Conservation (phyloP, 2,113 vertebrate species). For the Hippocampus abdominalis region DNA sequence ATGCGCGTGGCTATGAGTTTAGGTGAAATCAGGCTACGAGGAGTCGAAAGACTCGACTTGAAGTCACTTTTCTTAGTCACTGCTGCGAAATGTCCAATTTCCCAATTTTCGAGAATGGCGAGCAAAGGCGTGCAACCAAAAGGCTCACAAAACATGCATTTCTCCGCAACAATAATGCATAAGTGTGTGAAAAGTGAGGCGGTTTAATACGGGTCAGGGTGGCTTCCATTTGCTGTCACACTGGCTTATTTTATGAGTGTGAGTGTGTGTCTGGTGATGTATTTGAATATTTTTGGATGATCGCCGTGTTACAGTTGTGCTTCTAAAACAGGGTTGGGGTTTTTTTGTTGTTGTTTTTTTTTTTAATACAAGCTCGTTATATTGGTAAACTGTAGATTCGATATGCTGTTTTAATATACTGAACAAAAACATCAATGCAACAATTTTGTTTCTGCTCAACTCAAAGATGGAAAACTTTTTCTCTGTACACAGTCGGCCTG, state of each 20-base stretch:
- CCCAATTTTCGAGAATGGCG: not conserved
- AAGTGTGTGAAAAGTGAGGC: slow-evolving; percentile 4
- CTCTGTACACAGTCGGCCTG: too few relatives aligned
- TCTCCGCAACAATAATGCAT: not conserved
- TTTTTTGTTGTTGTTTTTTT: slow-evolving; percentile 37
- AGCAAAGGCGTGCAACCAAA: not conserved
- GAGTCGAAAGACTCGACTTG: not conserved
- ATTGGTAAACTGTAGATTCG: slow-evolving; percentile 52
- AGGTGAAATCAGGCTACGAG: not conserved
- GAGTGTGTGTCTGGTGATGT: slow-evolving; percentile 27
- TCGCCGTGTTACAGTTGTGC: slow-evolving; percentile 51
- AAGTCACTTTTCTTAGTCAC: not conserved
- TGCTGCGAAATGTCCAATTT: not conserved
- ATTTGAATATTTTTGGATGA: slow-evolving; percentile 57
- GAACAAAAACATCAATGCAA: not conserved
- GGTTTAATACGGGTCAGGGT: slow-evolving; percentile 7
- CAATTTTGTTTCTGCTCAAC: not conserved
- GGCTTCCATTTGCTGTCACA: slow-evolving; percentile 31
- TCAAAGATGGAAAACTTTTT: not conserved
- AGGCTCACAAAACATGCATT: not conserved
- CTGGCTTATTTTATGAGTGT: slow-evolving; percentile 37
- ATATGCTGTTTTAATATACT: slow-evolving; percentile 32
- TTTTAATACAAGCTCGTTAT: slow-evolving; percentile 44
- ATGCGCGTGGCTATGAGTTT: not conserved
- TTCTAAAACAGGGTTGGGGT: slow-evolving; percentile 44